A percentile compares a stretch with the other conserved stretches of the same genome.
Evolutionary conservation across 53 echinoderm and acorn worm species (phyloP).

Genomic region (Holothuria scabra): DNA sequence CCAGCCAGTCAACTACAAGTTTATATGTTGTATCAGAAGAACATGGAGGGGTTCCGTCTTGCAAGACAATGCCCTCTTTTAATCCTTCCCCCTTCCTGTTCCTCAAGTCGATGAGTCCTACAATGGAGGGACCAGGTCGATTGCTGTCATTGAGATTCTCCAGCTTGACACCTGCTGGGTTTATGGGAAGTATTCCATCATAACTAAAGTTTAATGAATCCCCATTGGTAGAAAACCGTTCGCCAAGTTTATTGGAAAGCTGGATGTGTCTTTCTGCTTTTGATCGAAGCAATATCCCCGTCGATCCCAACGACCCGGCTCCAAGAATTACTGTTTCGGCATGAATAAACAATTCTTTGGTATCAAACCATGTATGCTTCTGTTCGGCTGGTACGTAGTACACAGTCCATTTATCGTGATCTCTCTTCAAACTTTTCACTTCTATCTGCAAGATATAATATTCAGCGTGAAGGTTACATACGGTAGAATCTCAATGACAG

Average conservation of each 20-base stretch:
- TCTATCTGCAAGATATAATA: constrained; percentile 49
- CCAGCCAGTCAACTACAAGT: constrained; percentile 43
- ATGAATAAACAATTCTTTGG: constrained; percentile 57
- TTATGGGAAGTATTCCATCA: constrained; percentile 60
- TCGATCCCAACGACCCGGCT: constrained; percentile 78
- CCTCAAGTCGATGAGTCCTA: constrained; percentile 72
- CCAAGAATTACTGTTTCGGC: constrained; percentile 78
- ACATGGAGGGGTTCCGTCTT: constrained; percentile 80
- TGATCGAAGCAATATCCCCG: constrained; percentile 73
- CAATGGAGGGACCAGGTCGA: constrained; percentile 74
- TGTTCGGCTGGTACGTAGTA: constrained; percentile 50
- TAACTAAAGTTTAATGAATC: constrained; percentile 82
- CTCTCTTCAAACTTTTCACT: constrained; percentile 50
- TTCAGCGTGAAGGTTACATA: not conserved
- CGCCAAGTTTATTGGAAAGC: constrained; percentile 60
- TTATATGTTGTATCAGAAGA: constrained; percentile 68
- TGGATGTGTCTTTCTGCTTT: constrained; percentile 41
- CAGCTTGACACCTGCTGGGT: constrained; percentile 62
- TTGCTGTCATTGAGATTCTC: constrained; percentile 45
- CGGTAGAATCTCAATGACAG: no score
- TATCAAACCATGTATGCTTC: constrained; percentile 38
- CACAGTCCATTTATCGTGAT: constrained; percentile 52
- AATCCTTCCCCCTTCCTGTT: constrained; percentile 50
- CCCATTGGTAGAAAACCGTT: constrained; percentile 76
- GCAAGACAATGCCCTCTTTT: constrained; percentile 69